These are phyloP conservation scores for Brenthis hecate DNA, from an alignment of 2,888 invertebrate genomes.

Conservation along the genomic window DNA sequence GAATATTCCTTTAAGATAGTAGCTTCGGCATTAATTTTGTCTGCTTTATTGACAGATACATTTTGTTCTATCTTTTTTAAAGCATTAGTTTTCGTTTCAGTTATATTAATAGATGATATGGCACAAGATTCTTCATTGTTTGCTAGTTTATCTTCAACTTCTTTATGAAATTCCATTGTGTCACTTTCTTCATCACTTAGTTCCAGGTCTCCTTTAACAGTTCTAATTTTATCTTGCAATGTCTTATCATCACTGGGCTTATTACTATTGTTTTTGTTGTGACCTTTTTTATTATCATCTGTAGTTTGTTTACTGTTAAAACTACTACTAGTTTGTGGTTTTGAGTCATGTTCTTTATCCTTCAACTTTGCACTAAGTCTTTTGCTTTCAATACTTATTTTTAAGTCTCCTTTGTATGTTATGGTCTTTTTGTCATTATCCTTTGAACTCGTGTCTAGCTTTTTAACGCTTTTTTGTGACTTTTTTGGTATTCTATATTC, in stretches of 20 bases:
- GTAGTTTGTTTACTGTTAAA: neutral
- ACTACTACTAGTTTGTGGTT: neutral
- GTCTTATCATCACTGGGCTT: slow-evolving; percentile 11
- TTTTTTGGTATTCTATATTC: slow-evolving; percentile 50
- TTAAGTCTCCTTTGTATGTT: neutral
- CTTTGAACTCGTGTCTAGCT: neutral
- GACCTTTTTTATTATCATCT: neutral
- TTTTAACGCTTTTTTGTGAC: neutral
- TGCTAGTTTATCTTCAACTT: neutral
- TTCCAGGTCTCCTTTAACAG: slow-evolving; percentile 68
- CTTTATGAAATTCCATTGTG: slow-evolving; percentile 41
- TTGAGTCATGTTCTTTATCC: neutral
- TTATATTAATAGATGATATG: neutral
- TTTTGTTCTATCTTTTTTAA: slow-evolving; percentile 2
- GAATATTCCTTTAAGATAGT: slow-evolving; percentile 13
- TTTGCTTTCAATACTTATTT: neutral
- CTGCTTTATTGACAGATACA: neutral
- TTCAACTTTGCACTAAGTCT: neutral
- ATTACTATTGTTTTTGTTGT: neutral
- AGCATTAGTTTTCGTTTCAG: neutral
- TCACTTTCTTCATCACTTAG: slow-evolving; percentile 71
- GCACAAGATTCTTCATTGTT: neutral
- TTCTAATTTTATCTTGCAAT: slow-evolving; percentile 39
- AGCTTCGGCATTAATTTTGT: neutral
- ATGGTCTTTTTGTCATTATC: neutral